These are phyloP conservation scores for Lordiphosa collinella DNA, from an alignment of 1,140 invertebrate species.

Conservation along the genomic window DNA sequence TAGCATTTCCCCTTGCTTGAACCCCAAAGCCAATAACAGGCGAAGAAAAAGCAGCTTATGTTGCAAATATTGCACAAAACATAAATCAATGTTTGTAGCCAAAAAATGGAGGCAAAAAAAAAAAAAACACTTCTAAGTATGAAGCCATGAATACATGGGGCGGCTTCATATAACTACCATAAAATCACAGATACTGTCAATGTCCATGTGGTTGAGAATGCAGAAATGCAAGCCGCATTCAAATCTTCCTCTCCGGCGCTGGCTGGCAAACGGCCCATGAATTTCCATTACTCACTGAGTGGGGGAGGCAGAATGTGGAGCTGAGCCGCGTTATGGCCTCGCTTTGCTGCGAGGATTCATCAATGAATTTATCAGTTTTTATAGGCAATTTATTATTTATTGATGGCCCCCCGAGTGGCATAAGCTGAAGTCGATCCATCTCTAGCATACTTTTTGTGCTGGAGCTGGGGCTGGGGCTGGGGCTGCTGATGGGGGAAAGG, in stretches of 20 bases:
- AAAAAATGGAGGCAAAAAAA: constrained; percentile 2
- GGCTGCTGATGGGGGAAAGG: background rate
- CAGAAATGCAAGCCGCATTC: constrained; percentile 52
- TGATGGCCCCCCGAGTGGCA: constrained; percentile 32
- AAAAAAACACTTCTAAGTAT: constrained; percentile 23
- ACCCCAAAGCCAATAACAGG: background rate
- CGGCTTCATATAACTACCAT: constrained; percentile 28
- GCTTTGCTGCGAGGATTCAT: constrained; percentile 47
- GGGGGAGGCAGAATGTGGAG: background rate
- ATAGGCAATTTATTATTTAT: constrained; percentile 77
- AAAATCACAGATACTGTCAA: constrained; percentile 36
- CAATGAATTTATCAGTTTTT: constrained; percentile 76
- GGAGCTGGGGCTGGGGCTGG: background rate
- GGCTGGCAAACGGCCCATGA: constrained; percentile 32
- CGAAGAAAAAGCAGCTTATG: constrained; percentile 10
- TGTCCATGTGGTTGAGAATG: constrained; percentile 18
- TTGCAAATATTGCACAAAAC: constrained; percentile 22
- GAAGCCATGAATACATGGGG: constrained; percentile 35
- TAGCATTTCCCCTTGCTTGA: too few species aligned
- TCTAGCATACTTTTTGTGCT: constrained; percentile 1
- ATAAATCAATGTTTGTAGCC: constrained; percentile 53
- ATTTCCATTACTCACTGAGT: constrained; percentile 64
- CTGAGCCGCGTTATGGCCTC: constrained; percentile 31
- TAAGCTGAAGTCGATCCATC: constrained; percentile 35
- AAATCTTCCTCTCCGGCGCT: background rate